Evolutionary conservation across 2,113 vertebrate genomes (phyloP).

Genomic region (Cyanistes caeruleus): DNA sequence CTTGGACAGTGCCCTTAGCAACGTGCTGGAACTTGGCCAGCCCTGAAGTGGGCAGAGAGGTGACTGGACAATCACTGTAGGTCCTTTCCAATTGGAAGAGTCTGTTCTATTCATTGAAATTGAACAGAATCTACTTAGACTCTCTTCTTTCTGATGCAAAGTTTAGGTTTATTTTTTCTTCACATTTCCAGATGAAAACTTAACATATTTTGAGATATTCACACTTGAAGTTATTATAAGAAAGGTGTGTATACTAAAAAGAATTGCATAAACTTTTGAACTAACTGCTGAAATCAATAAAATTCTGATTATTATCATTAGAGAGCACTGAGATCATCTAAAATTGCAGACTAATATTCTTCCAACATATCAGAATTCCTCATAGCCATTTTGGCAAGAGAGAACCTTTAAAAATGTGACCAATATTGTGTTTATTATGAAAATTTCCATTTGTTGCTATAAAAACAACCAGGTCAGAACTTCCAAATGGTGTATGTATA

Average conservation of each 20-base stretch:
- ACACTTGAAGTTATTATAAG: not conserved
- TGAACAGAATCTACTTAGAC: not conserved
- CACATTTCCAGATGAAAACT: not conserved
- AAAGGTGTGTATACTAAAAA: not conserved
- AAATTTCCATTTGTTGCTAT: not conserved
- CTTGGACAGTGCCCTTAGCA: not conserved
- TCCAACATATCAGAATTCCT: not conserved
- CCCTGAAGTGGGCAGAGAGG: not conserved
- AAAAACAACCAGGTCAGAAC: not conserved
- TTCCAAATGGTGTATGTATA: not conserved
- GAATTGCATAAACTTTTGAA: not conserved
- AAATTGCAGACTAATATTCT: not conserved
- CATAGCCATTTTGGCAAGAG: not conserved
- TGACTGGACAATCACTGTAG: not conserved
- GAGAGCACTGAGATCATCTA: not conserved
- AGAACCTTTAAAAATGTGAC: not conserved
- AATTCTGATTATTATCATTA: not conserved
- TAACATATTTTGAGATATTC: not conserved
- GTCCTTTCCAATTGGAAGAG: not conserved
- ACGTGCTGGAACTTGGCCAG: not conserved
- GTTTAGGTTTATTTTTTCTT: not conserved
- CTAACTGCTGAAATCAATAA: not conserved
- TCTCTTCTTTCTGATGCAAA: not conserved
- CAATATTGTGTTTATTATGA: not conserved
- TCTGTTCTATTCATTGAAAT: not conserved